These are phyloP conservation scores for Caerostris darwini DNA, from an alignment of 1,140 invertebrate genomes.

Conservation along the genomic window DNA sequence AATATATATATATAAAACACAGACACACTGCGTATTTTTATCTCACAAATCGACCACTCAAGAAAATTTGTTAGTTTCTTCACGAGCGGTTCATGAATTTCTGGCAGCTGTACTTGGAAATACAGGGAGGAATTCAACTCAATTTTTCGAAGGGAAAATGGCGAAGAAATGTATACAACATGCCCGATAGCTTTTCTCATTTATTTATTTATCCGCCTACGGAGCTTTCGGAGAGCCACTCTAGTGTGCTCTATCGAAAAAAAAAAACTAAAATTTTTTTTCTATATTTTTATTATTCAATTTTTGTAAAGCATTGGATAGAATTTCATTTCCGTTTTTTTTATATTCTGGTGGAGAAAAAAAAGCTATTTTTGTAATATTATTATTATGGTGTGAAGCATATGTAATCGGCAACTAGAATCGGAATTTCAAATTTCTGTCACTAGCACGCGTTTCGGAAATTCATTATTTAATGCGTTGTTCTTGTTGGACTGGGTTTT, in stretches of 20 bases:
- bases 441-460: not conserved
- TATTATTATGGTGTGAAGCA: not conserved
- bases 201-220: not conserved
- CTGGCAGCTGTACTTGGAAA: not conserved
- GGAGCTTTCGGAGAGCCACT: not conserved
- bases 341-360: too few relatives aligned
- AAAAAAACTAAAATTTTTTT: not conserved
- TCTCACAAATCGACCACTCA: too few relatives aligned
- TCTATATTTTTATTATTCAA: not conserved
- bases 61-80: too few relatives aligned
- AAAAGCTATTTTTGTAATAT: not conserved
- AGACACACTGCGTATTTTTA: too few relatives aligned
- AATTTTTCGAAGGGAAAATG: too few relatives aligned
- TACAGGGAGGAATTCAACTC: too few relatives aligned
- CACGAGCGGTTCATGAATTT: too few relatives aligned
- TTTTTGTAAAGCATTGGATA: not conserved
- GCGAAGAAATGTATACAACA: not conserved
- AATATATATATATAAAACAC: too few relatives aligned
- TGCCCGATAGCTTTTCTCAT: not conserved
- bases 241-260: too few relatives aligned
- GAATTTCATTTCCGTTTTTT: not conserved
- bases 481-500: not conserved
- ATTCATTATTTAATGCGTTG: not conserved
- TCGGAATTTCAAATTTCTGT: conserved; percentile 3
- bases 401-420: not conserved